Conservation (phyloP, 2,888 invertebrate genomes). For the Tetragonula carbonaria region DNA sequence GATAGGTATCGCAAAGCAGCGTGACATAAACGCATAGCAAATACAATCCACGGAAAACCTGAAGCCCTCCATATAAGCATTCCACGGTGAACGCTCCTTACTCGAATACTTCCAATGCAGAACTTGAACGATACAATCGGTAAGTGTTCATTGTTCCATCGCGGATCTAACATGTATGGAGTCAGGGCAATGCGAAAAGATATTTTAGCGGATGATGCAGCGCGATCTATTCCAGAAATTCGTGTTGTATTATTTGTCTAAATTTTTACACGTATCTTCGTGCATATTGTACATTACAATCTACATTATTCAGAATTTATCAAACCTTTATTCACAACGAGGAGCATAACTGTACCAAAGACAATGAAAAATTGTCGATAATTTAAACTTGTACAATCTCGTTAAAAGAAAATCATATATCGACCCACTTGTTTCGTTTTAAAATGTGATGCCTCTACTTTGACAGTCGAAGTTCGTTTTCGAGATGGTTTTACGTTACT, state of each 20-base stretch:
- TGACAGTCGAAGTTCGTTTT: too few relatives aligned
- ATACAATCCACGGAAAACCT: not conserved
- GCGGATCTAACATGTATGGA: not conserved
- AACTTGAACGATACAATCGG: constrained; percentile 14
- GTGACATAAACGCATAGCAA: not conserved
- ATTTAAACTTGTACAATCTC: too few relatives aligned
- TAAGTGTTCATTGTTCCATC: constrained; percentile 24
- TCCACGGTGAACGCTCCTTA: not conserved
- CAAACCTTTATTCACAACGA: too few relatives aligned
- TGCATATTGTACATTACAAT: too few relatives aligned
- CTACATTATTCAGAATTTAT: too few relatives aligned
- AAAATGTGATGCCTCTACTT: too few relatives aligned
- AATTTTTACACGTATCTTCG: not conserved
- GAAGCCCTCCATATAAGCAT: not conserved
- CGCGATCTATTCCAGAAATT: not conserved
- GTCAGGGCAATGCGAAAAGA: not conserved
- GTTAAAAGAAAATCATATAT: too few relatives aligned
- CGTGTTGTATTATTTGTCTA: not conserved
- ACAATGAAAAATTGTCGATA: too few relatives aligned
- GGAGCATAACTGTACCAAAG: too few relatives aligned
- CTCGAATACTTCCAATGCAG: not conserved
- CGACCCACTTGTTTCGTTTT: too few relatives aligned
- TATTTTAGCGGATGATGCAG: not conserved
- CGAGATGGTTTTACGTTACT: too few relatives aligned
- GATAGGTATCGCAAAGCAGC: not conserved